A percentile compares a stretch with the other conserved stretches of the same genome.
Conservation (phyloP, 1,140 invertebrate species). For the Neodiprion lecontei region DNA sequence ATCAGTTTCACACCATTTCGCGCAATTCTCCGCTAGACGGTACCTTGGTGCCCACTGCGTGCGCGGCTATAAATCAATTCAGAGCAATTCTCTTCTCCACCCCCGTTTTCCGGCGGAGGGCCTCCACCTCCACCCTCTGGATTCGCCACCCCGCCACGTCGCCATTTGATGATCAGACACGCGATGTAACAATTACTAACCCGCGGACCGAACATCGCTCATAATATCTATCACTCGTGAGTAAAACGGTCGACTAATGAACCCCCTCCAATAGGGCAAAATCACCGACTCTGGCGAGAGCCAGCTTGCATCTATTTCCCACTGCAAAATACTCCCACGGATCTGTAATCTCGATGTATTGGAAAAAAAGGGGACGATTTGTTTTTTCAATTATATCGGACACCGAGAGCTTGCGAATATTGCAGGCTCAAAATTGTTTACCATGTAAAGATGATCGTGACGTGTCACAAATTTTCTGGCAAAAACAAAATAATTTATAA, state of each 20-base stretch:
- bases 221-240: constrained; percentile 44
- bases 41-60: constrained; percentile 28
- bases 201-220: constrained; percentile 31
- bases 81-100: constrained; percentile 31
- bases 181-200: constrained; percentile 51
- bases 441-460: too few relatives aligned
- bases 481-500: too few relatives aligned
- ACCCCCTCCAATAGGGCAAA: neutral
- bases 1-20: too few relatives aligned
- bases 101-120: neutral
- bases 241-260: constrained; percentile 5
- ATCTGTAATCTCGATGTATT: too few relatives aligned
- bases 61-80: constrained; percentile 49
- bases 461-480: too few relatives aligned
- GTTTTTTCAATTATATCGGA: too few relatives aligned
- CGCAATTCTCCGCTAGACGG: neutral
- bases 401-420: too few relatives aligned
- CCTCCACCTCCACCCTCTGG: constrained; percentile 11
- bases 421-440: too few relatives aligned
- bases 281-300: too few relatives aligned
- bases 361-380: too few relatives aligned
- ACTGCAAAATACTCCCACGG: too few relatives aligned
- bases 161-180: constrained; percentile 44
- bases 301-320: too few relatives aligned
- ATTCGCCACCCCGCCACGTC: constrained; percentile 24